Conservation (phyloP, 1,140 invertebrate genomes). For the Sinonovacula constricta region DNA sequence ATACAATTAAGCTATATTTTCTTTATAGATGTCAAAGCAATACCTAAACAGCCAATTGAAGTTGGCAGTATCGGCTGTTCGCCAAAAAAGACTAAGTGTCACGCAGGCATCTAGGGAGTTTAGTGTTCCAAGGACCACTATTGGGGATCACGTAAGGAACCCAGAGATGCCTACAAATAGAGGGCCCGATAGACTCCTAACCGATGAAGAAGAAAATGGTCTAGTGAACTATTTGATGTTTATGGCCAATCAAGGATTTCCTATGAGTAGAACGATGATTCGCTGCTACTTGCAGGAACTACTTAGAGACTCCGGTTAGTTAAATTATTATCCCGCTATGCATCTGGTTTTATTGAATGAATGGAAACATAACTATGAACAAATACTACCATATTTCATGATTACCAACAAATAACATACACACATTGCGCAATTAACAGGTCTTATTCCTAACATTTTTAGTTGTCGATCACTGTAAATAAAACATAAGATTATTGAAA, state of each 20-base stretch:
- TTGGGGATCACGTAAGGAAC: background rate
- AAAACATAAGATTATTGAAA: too few relatives aligned
- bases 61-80: background rate
- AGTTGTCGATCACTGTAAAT: too few relatives aligned
- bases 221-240: too few relatives aligned
- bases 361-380: background rate
- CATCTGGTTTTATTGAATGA: background rate
- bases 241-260: conserved; percentile 1
- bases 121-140: background rate
- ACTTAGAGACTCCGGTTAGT: background rate
- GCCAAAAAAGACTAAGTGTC: background rate
- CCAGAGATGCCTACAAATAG: too few relatives aligned
- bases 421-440: too few relatives aligned
- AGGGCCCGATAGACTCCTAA: background rate
- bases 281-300: background rate
- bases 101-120: background rate
- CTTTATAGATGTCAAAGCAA: too few relatives aligned
- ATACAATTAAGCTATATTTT: too few relatives aligned
- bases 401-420: too few relatives aligned
- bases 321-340: background rate
- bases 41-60: too few relatives aligned
- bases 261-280: background rate
- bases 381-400: background rate
- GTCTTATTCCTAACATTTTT: too few relatives aligned
- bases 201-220: background rate